phyloP scores from a whole-genome alignment of 1,140 invertebrate species.

The Musca vetustissima region DNA sequence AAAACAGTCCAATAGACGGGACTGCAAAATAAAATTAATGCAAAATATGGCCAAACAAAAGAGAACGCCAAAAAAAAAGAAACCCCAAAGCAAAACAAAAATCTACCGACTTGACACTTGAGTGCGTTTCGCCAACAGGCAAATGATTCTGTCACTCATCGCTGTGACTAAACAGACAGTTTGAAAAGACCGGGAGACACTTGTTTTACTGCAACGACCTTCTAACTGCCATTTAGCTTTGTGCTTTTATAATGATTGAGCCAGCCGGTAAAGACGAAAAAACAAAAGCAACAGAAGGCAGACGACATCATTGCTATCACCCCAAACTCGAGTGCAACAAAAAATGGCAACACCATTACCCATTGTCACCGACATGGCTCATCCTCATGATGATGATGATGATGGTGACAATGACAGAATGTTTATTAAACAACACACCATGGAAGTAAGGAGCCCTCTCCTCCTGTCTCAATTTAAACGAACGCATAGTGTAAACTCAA shows the following conservation, averaged over 20 bases:
- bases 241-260: conserved; percentile 13
- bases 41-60: conserved; percentile 2
- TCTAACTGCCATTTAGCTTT: conserved; percentile 16
- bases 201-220: conserved; percentile 6
- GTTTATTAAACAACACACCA: conserved; percentile 15
- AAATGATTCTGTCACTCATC: conserved; percentile 21
- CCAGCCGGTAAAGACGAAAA: background rate
- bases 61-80: too few relatives aligned
- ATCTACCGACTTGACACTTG: conserved; percentile 14
- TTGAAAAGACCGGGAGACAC: background rate
- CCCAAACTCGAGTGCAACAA: background rate
- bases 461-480: background rate
- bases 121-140: conserved; percentile 19
- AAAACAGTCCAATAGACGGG: background rate
- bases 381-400: too few relatives aligned
- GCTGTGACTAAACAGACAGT: background rate
- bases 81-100: conserved; percentile 8
- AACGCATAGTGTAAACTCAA: conserved; percentile 21
- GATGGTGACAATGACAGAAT: conserved; percentile 12
- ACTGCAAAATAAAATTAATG: conserved; percentile 10
- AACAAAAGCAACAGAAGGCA: background rate
- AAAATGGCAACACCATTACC: too few relatives aligned
- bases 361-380: too few relatives aligned
- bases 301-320: background rate
- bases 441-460: background rate